A percentile compares a stretch with the other conserved stretches of the same genome.
phyloP scores from a whole-genome alignment of 1,140 invertebrate species.

The Cecropterus lyciades region DNA sequence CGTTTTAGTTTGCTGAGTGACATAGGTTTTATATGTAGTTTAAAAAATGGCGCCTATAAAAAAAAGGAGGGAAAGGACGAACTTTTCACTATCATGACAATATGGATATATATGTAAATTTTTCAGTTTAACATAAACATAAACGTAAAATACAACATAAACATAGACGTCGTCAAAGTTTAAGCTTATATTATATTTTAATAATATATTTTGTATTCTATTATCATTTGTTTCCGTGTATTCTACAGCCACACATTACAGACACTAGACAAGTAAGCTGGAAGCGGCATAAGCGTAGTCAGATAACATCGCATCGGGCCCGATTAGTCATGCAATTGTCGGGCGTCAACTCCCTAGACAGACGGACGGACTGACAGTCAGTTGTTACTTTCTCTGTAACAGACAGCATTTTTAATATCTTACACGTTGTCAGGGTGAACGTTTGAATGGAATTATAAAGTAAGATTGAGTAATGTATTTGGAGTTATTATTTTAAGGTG shows the following conservation, averaged over 20 bases:
- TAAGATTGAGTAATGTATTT: too few relatives aligned
- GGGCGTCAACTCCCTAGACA: conserved; percentile 14
- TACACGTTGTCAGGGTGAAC: neutral
- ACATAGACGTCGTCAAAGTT: too few relatives aligned
- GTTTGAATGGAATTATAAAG: neutral
- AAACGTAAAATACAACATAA: too few relatives aligned
- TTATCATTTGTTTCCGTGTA: neutral
- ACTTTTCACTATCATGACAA: too few relatives aligned
- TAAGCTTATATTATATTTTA: too few relatives aligned
- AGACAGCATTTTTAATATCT: neutral
- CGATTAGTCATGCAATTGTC: conserved; percentile 30
- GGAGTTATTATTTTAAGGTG: too few relatives aligned
- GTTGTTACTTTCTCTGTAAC: neutral
- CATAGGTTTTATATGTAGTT: too few relatives aligned
- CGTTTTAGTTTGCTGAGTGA: too few relatives aligned
- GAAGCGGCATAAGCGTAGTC: conserved; percentile 2
- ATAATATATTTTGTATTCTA: neutral
- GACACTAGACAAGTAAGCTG: conserved; percentile 19
- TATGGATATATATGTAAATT: too few relatives aligned
- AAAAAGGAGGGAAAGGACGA: too few relatives aligned
- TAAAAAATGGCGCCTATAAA: too few relatives aligned
- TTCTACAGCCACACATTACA: neutral
- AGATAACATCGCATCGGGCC: conserved; percentile 21
- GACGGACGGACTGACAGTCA: conserved; percentile 2
- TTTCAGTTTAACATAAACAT: too few relatives aligned